Evolutionary conservation across 2,888 invertebrate species (phyloP), one percentile per base, ranked within the genome.

Genomic region (Helleia helle): DNA sequence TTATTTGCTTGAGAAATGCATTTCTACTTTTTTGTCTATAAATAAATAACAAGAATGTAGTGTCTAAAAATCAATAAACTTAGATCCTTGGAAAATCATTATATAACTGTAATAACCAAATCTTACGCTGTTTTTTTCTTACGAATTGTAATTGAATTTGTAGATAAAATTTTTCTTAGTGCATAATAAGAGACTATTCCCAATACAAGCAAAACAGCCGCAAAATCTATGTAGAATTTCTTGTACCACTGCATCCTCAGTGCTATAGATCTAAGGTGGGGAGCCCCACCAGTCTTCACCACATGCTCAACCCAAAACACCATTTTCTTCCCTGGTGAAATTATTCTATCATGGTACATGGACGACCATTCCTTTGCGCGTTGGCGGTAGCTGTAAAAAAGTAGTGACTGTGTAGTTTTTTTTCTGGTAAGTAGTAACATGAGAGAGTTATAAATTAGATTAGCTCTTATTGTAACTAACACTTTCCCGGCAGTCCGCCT

Each of bases 271-370:
- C 50, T 41, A 0, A 49, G 41, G 37, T 51, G 49, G 3, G 11
- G 17, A 1, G 56, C 56, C 2, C 55, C 56, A 2, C 38, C 15
- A 1, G 55, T 55, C 4, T 29, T 38, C 2, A 48, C 36, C 18
- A 55, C 56, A 22, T 56, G 52, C 4, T 48, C 43, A 15, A 51
- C 49, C 56, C 57, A 55, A 36, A 54, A 47, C 26, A 49, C 48
- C 22, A 57, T 9, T 42, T 54, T 55, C 4, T 28, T 36, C n/a
- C 41, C 45, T 4, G 57, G 54, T 1, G 50, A 7, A 2, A 46
- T 42, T 4, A 46, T 25, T 4, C 54, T 42, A 34, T 54, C 49
- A 40, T 55, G 57, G 39, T 50, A 54, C 4, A 57, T 42, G 7
- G 41, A 18, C 1, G 54, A 54, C 8, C 37, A 15, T 2, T 41